A percentile compares a stretch with the other conserved stretches of the same genome.
These are phyloP conservation scores for Triops cancriformis DNA, from an alignment of 1,140 invertebrate genomes.

Conservation along the genomic window DNA sequence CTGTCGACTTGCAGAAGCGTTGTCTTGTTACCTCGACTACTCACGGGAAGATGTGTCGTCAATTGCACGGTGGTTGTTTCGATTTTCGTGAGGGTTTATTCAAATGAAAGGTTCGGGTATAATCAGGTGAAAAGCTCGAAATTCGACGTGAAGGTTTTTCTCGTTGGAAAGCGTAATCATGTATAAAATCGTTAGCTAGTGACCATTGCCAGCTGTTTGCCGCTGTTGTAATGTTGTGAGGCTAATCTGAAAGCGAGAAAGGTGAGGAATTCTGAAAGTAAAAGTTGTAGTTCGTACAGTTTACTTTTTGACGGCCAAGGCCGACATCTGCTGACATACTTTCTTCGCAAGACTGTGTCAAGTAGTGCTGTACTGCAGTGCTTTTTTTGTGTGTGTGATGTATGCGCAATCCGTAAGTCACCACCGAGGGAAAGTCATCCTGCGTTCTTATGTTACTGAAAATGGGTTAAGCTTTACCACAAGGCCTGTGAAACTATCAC, in stretches of 20 bases:
- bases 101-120: too few relatives aligned
- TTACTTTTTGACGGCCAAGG: background rate
- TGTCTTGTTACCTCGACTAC: too few relatives aligned
- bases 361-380: background rate
- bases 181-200: too few relatives aligned
- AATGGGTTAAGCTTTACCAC: slow-evolving; percentile 5
- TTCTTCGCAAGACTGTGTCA: background rate
- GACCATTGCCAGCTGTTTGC: too few relatives aligned
- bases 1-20: too few relatives aligned
- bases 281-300: background rate
- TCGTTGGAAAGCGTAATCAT: too few relatives aligned
- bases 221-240: background rate
- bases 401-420: background rate
- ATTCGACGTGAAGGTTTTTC: too few relatives aligned
- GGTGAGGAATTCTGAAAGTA: background rate
- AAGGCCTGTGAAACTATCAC: background rate
- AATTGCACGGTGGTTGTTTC: too few relatives aligned
- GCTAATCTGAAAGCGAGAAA: background rate
- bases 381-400: background rate
- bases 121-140: too few relatives aligned
- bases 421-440: background rate
- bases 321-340: background rate
- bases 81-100: too few relatives aligned
- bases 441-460: background rate
- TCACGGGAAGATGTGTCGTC: too few relatives aligned